phyloP scores from a whole-genome alignment of 2,113 vertebrate species.

The Melanotaenia duboulayi region DNA sequence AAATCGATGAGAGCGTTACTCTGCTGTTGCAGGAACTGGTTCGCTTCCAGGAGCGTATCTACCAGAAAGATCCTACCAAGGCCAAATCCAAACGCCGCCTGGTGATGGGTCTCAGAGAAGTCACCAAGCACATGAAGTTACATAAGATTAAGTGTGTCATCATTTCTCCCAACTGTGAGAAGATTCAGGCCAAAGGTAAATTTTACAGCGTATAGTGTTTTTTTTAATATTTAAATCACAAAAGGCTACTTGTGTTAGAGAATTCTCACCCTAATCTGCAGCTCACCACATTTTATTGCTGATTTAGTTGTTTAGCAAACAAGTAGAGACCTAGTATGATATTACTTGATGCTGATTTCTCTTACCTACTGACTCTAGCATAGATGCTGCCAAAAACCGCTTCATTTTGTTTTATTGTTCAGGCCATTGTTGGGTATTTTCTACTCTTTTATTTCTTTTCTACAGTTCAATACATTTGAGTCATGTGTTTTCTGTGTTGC shows the following conservation, averaged over 20 bases:
- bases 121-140: slow-evolving; percentile 98
- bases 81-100: slow-evolving; percentile 94
- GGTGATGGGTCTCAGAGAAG: slow-evolving; percentile 97
- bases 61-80: slow-evolving; percentile 95
- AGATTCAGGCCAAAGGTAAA: slow-evolving; percentile 97
- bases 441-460: neutral
- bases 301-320: neutral
- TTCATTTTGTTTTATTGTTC: neutral
- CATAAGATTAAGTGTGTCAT: slow-evolving; percentile 97
- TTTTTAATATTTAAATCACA: neutral
- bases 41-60: slow-evolving; percentile 95
- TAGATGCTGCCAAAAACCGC: neutral
- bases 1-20: slow-evolving; percentile 97
- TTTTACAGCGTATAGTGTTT: neutral
- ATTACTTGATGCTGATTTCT: no score
- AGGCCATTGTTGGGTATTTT: neutral
- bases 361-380: no score
- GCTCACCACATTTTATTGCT: neutral
- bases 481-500: slow-evolving; percentile 36
- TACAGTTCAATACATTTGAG: neutral
- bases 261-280: neutral
- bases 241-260: neutral
- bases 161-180: slow-evolving; percentile 99
- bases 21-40: slow-evolving; percentile 95
- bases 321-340: no score